phyloP scores from a whole-genome alignment of 2,113 vertebrate species.

The Ciconia boyciana region DNA sequence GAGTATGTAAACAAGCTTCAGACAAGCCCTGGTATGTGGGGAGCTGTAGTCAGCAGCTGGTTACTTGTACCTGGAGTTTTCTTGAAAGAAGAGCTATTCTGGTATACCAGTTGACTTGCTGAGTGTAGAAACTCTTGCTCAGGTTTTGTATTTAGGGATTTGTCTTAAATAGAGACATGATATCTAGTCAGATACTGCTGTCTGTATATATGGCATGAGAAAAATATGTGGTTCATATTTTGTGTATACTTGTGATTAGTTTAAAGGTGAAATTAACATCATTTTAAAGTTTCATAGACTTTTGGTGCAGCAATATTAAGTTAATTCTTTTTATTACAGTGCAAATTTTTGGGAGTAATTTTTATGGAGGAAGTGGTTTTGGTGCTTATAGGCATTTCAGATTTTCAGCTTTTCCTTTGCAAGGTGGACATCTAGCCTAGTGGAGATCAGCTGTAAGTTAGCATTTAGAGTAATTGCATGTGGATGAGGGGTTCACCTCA shows the following conservation, averaged over 20 bases:
- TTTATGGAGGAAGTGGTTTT: neutral
- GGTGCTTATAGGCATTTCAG: neutral
- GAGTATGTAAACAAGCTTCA: neutral
- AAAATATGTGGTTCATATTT: accelerated
- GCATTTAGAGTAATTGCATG: neutral
- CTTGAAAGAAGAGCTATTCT: neutral
- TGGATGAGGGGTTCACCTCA: neutral
- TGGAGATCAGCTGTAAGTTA: neutral
- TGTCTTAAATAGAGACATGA: neutral
- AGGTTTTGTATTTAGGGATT: neutral
- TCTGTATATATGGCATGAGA: neutral
- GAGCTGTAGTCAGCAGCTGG: neutral
- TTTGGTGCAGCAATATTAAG: neutral
- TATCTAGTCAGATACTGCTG: neutral
- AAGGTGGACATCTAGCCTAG: neutral
- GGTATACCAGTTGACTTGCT: neutral
- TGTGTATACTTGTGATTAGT: neutral
- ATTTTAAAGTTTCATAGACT: neutral
- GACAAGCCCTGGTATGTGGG: neutral
- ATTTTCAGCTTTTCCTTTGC: neutral
- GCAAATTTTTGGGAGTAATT: neutral
- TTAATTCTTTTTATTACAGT: neutral
- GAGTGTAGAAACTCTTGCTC: neutral
- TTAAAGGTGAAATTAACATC: neutral
- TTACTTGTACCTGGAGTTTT: neutral